These are phyloP conservation scores for Drosophila sordidapex DNA, from an alignment of 2,888 invertebrate species.

Conservation along the genomic window DNA sequence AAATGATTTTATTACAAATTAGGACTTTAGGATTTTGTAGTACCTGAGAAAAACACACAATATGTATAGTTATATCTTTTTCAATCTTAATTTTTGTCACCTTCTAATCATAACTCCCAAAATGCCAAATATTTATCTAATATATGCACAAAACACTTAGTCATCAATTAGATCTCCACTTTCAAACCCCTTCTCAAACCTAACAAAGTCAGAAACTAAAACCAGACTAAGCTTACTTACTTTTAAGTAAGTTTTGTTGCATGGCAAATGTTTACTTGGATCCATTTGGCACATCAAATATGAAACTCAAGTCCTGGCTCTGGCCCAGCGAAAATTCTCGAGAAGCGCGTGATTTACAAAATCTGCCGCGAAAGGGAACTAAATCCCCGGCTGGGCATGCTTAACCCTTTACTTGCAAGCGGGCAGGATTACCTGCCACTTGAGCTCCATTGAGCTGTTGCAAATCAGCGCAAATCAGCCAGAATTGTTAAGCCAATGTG, in stretches of 20 bases:
- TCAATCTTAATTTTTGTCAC: no score
- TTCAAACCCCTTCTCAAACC: slow-evolving; percentile 23
- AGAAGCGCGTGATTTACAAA: slow-evolving; percentile 58
- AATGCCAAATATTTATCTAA: no score
- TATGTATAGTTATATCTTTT: no score
- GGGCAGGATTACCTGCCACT: slow-evolving; percentile 66
- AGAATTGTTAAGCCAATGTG: slow-evolving; percentile 50
- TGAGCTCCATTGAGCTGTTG: slow-evolving; percentile 75
- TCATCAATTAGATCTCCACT: background rate
- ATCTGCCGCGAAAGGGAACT: slow-evolving; percentile 64
- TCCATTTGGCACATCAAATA: slow-evolving; percentile 31
- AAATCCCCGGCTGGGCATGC: slow-evolving; percentile 57
- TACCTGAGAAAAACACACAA: no score
- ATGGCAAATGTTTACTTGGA: slow-evolving; percentile 41
- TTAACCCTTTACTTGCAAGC: slow-evolving; percentile 65
- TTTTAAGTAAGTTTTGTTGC: background rate
- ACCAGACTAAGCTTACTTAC: background rate
- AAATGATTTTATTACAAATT: background rate
- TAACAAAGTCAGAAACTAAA: slow-evolving; percentile 30
- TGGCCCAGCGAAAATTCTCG: slow-evolving; percentile 29
- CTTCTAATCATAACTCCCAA: no score
- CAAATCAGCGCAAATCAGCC: slow-evolving; percentile 62
- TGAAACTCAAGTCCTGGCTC: slow-evolving; percentile 11
- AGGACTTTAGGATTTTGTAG: no score
- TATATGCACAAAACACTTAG: no score